Conservation (phyloP, 2,113 vertebrate genomes). For the Myanophis thanlyinensis region DNA sequence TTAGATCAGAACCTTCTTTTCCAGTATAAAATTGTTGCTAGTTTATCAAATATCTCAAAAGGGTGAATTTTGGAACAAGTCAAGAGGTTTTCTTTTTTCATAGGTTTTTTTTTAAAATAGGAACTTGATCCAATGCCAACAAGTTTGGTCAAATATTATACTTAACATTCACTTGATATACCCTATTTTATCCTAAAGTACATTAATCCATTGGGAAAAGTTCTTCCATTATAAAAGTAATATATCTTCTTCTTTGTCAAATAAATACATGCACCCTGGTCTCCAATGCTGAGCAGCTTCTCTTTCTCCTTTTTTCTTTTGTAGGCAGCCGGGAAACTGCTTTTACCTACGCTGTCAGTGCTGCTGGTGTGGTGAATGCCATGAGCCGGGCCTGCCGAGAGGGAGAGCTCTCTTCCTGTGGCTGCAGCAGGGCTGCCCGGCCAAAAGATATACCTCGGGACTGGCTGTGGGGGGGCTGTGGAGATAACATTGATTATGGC, state of each 20-base stretch:
- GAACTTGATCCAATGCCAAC: background rate
- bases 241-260: background rate
- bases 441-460: conserved; percentile 95
- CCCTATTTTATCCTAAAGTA: conserved; percentile 16
- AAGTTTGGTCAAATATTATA: background rate
- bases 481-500: conserved; percentile 95
- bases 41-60: conserved; percentile 20
- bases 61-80: background rate
- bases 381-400: conserved; percentile 96
- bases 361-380: conserved; percentile 94
- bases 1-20: background rate
- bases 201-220: conserved; percentile 17
- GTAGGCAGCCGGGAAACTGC: conserved; percentile 96
- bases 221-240: background rate
- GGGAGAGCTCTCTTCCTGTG: conserved; percentile 94
- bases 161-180: conserved; percentile 31
- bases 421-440: conserved; percentile 89
- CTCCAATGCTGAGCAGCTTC: background rate
- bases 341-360: conserved; percentile 94
- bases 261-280: background rate
- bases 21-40: background rate
- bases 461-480: conserved; percentile 99
- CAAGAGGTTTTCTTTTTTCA: background rate
- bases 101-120: background rate
- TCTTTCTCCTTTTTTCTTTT: background rate